Conservation (phyloP, 2,113 vertebrate genomes). For the Aegithalos caudatus region DNA sequence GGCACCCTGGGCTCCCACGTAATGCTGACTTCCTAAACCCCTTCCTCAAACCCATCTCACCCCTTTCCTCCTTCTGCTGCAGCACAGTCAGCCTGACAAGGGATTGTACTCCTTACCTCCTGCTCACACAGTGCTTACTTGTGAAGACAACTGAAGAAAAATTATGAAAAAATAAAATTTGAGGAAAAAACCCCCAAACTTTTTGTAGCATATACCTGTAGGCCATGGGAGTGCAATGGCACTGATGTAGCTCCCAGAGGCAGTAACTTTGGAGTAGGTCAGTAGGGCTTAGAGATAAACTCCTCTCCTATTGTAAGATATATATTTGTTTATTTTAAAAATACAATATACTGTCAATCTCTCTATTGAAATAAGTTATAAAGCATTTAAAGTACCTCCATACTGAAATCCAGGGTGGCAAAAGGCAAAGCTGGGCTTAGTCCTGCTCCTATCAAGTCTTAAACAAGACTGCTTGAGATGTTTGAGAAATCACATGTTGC, state of each 20-base stretch:
- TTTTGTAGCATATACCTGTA: not conserved
- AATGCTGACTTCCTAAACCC: not conserved
- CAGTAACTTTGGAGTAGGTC: not conserved
- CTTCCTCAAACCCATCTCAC: not conserved
- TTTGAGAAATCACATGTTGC: not conserved
- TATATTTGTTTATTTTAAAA: not conserved
- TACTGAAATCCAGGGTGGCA: not conserved
- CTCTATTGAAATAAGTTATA: not conserved
- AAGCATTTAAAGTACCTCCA: not conserved
- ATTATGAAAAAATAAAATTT: not conserved
- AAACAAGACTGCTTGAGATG: not conserved
- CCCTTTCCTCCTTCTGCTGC: not conserved
- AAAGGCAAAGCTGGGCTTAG: not conserved
- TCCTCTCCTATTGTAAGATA: not conserved
- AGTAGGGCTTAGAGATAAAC: not conserved
- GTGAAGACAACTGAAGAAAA: not conserved
- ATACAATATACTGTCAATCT: not conserved
- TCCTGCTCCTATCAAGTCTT: not conserved
- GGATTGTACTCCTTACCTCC: not conserved
- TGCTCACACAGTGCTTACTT: not conserved
- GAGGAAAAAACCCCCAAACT: not conserved
- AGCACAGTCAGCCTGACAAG: not conserved
- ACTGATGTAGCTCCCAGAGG: not conserved
- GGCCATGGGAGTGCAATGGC: not conserved
- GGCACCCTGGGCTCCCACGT: accelerated